Evolutionary conservation across 1,140 invertebrate species (phyloP).

Genomic region (Anoplolepis gracilipes): DNA sequence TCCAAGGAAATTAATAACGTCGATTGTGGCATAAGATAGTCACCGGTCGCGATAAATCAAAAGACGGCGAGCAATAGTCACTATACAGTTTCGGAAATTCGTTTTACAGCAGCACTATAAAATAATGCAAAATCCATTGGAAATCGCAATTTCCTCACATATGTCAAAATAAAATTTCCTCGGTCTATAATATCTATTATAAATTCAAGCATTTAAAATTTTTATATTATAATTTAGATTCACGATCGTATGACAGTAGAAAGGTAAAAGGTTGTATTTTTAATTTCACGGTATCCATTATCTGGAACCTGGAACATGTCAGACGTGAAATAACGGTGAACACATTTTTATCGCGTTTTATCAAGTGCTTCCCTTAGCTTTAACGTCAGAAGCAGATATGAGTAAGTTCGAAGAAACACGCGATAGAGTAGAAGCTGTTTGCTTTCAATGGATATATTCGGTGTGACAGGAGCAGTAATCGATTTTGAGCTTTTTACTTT

Average conservation of each 20-base stretch:
- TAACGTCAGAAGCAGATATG: slow-evolving; percentile 34
- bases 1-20: slow-evolving; percentile 31
- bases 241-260: neutral
- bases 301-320: neutral
- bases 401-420: neutral
- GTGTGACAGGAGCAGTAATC: no score
- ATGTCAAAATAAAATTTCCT: slow-evolving; percentile 72
- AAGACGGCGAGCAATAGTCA: neutral
- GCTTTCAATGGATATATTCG: no score
- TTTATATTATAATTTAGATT: no score
- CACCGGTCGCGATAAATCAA: slow-evolving; percentile 60
- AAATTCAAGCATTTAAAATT: no score
- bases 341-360: neutral
- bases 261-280: slow-evolving; percentile 38
- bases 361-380: slow-evolving; percentile 34
- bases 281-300: neutral
- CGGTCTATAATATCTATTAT: no score
- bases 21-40: neutral
- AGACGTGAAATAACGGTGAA: neutral
- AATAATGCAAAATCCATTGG: slow-evolving; percentile 63
- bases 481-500: neutral
- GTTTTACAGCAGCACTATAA: slow-evolving; percentile 61
- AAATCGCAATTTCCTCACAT: slow-evolving; percentile 71
- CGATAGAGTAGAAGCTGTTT: neutral
- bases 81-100: neutral